phyloP scores from a whole-genome alignment of 2,797 vertebrate genomes.

The Onychomys torridus region DNA sequence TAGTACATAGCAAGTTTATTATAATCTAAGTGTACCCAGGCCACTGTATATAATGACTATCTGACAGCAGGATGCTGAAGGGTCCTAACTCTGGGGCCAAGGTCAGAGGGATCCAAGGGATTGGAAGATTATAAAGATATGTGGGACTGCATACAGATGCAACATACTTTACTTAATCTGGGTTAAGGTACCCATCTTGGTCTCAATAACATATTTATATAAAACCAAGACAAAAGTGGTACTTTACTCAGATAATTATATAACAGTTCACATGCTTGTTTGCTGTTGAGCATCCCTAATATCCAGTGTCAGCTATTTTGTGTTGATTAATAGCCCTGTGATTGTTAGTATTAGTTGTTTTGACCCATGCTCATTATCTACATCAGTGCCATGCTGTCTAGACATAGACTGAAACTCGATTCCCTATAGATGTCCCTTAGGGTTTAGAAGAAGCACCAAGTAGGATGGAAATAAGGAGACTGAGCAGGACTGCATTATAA shows the following conservation, averaged over 20 bases:
- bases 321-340: not conserved
- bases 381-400: not conserved
- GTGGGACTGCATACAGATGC: not conserved
- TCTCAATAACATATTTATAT: not conserved
- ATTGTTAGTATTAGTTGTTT: not conserved
- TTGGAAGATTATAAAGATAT: not conserved
- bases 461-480: slow-evolving; percentile 15
- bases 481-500: slow-evolving; percentile 60
- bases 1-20: not conserved
- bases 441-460: slow-evolving; percentile 9
- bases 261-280: not conserved
- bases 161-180: not conserved
- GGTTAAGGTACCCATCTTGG: not conserved
- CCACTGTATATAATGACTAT: not conserved
- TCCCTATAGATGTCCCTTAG: not conserved
- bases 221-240: not conserved
- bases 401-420: not conserved
- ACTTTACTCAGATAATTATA: not conserved
- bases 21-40: not conserved
- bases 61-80: not conserved
- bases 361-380: not conserved
- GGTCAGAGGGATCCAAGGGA: not conserved
- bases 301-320: not conserved
- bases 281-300: not conserved
- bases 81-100: not conserved